Evolutionary conservation across 2,888 invertebrate species (phyloP).

Genomic region (Piscicola geometra): DNA sequence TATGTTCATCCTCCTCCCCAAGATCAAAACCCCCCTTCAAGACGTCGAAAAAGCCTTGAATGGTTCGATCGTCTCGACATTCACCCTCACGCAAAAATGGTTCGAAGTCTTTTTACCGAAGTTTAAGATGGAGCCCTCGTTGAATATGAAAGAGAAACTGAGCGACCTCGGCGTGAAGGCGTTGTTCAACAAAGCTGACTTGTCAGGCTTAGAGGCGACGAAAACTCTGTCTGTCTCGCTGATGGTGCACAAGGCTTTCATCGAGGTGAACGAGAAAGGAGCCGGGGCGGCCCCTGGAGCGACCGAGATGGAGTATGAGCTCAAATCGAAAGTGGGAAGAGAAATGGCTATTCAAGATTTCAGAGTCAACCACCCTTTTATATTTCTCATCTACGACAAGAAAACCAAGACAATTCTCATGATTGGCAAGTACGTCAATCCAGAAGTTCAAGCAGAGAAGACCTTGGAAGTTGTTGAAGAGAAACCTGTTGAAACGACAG

Average conservation of each 20-base stretch:
- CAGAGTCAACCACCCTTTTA: constrained; percentile 42
- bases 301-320: constrained; percentile 42
- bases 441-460: constrained; percentile 14
- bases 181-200: constrained; percentile 48
- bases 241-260: constrained; percentile 52
- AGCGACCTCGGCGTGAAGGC: constrained; percentile 39
- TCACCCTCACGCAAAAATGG: constrained; percentile 20
- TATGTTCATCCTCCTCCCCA: constrained; percentile 44
- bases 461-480: background rate
- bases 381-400: constrained; percentile 42
- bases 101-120: constrained; percentile 41
- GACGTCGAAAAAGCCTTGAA: constrained; percentile 35
- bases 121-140: constrained; percentile 42
- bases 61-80: constrained; percentile 13
- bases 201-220: constrained; percentile 48
- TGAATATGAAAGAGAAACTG: constrained; percentile 39
- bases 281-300: constrained; percentile 48
- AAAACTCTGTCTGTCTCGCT: constrained; percentile 47
- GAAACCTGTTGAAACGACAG: too few species aligned
- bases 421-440: constrained; percentile 39
- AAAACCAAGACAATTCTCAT: constrained; percentile 39
- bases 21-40: constrained; percentile 20
- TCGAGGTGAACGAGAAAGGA: constrained; percentile 48
- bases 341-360: too few species aligned
- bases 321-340: too few species aligned